phyloP scores from a whole-genome alignment of 1,140 invertebrate genomes.

The Achroia grisella region DNA sequence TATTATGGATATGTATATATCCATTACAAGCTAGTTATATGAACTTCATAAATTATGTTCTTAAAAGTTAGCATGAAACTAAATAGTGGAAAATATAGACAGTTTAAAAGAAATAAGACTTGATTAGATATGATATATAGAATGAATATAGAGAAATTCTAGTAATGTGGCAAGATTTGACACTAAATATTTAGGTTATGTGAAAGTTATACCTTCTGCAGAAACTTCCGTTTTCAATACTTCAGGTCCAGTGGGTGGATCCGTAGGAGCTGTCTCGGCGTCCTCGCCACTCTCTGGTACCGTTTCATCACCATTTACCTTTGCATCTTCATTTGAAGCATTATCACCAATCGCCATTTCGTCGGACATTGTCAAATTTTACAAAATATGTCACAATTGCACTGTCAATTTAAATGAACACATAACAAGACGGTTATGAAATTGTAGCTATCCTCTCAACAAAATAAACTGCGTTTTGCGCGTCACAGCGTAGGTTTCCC shows the following conservation, averaged over 20 bases:
- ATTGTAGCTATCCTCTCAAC: conserved; percentile 29
- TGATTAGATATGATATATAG: too few species aligned
- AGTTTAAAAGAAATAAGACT: too few species aligned
- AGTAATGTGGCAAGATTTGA: too few species aligned
- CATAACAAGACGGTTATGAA: conserved; percentile 59
- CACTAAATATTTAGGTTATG: conserved; percentile 33
- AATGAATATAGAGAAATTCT: too few species aligned
- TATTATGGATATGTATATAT: too few species aligned
- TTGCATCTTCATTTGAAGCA: conserved; percentile 40
- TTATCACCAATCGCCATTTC: conserved; percentile 69
- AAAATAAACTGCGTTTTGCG: conserved; percentile 51
- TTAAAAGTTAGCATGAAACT: too few species aligned
- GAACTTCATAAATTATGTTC: too few species aligned
- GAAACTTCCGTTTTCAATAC: conserved; percentile 11
- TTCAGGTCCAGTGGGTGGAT: conserved; percentile 9
- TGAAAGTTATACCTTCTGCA: conserved; percentile 37
- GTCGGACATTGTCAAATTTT: conserved; percentile 67
- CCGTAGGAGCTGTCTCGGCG: conserved; percentile 6
- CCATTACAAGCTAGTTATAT: too few species aligned
- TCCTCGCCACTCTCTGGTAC: conserved; percentile 11
- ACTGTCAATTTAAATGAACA: conserved; percentile 54
- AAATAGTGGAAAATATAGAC: too few species aligned
- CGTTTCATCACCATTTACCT: conserved; percentile 19
- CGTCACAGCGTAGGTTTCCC: conserved; percentile 68
- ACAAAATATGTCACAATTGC: conserved; percentile 43